Evolutionary conservation across 2,797 vertebrate genomes (phyloP).

Genomic region (Macropus fuliginosus): DNA sequence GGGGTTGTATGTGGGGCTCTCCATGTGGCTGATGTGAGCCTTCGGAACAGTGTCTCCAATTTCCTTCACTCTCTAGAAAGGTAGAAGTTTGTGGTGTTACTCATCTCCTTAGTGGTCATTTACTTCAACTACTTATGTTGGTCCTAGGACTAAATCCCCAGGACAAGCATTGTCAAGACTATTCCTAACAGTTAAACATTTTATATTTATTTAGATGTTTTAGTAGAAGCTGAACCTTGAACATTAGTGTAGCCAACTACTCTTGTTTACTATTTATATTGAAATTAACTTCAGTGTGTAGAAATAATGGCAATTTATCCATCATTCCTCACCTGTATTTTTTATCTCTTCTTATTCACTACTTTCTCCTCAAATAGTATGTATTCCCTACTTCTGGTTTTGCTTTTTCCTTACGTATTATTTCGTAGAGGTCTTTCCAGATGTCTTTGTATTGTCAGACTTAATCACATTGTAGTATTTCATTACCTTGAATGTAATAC

Average conservation of each 20-base stretch:
- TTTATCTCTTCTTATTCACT: neutral
- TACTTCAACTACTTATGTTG: neutral
- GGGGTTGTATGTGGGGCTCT: constrained; percentile 97
- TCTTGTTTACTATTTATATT: neutral
- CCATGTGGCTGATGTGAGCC: constrained; percentile 95
- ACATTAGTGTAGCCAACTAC: neutral
- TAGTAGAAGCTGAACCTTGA: neutral
- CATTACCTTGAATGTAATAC: neutral
- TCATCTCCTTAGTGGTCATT: neutral
- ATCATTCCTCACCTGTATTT: neutral
- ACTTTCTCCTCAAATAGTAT: neutral
- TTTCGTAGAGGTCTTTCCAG: neutral
- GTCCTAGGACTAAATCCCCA: neutral
- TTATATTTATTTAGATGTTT: neutral
- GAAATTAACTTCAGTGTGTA: neutral
- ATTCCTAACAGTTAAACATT: neutral
- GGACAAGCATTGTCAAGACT: constrained; percentile 43
- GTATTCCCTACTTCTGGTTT: neutral
- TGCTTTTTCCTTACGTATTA: neutral
- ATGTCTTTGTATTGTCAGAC: neutral
- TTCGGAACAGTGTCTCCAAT: constrained; percentile 97
- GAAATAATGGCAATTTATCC: neutral
- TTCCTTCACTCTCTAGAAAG: constrained; percentile 98
- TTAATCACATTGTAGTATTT: neutral
- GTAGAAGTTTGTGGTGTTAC: constrained; percentile 81